These are phyloP conservation scores for Plutella xylostella DNA, from an alignment of 2,888 invertebrate genomes.

Conservation along the genomic window DNA sequence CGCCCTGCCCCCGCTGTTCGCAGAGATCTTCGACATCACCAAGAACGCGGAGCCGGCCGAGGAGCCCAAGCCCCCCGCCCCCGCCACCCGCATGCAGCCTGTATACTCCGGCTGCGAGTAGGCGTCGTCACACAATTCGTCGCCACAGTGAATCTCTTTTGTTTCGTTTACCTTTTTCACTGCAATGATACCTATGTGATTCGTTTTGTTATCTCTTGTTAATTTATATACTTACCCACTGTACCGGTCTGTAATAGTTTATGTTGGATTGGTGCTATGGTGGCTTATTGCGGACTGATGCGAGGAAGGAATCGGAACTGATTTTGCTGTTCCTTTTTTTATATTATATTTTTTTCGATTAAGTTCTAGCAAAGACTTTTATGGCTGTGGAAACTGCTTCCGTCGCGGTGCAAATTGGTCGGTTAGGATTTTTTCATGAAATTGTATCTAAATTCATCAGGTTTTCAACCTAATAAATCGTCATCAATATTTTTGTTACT, in stretches of 20 bases:
- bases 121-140: no score
- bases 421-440: no score
- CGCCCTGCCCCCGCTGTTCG: constrained; percentile 91
- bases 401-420: background rate
- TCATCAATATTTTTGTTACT: no score
- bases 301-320: background rate
- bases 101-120: background rate
- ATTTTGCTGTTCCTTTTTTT: background rate
- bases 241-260: background rate
- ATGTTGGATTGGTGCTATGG: background rate
- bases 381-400: constrained; percentile 4
- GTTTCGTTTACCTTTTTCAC: no score
- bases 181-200: background rate
- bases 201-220: background rate
- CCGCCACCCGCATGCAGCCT: background rate
- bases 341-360: no score
- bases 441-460: no score
- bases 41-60: constrained; percentile 40
- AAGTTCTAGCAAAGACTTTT: background rate
- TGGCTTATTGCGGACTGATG: no score
- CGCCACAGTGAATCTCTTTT: background rate
- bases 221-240: background rate
- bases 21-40: constrained; percentile 97
- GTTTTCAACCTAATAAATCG: no score
- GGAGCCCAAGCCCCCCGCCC: background rate